Conservation (phyloP, 2,113 vertebrate species). For the Petroica traversi region DNA sequence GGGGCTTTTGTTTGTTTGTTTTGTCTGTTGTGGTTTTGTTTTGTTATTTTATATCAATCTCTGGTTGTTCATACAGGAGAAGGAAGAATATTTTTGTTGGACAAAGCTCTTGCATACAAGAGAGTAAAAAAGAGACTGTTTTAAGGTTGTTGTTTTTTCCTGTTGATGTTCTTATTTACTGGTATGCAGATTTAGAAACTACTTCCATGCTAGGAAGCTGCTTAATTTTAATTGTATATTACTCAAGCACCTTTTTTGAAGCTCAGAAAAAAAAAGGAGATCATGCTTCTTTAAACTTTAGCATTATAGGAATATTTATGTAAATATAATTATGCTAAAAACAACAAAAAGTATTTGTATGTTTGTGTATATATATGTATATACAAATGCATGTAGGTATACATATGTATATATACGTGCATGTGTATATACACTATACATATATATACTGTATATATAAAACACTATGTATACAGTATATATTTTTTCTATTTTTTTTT, state of each 20-base stretch:
- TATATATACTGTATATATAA: slow-evolving; percentile 76
- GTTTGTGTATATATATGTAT: slow-evolving; percentile 81
- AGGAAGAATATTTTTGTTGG: slow-evolving; percentile 71
- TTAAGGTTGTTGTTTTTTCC: slow-evolving; percentile 70
- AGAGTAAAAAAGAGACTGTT: slow-evolving; percentile 73
- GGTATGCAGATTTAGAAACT: slow-evolving; percentile 83
- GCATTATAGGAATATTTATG: slow-evolving; percentile 91
- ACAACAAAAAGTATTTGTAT: slow-evolving; percentile 84
- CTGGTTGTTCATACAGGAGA: slow-evolving; percentile 74
- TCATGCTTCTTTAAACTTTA: slow-evolving; percentile 86
- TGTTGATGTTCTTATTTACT: slow-evolving; percentile 79
- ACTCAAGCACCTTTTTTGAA: slow-evolving; percentile 91
- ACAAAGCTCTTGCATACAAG: slow-evolving; percentile 78
- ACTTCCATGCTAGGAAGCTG: slow-evolving; percentile 80
- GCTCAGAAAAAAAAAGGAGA: slow-evolving; percentile 78
- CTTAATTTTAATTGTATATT: slow-evolving; percentile 87
- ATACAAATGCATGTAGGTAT: slow-evolving; percentile 78
- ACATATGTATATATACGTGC: slow-evolving; percentile 70
- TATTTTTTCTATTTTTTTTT: slow-evolving; percentile 81
- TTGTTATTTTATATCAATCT: slow-evolving; percentile 68
- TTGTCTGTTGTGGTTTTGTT: slow-evolving; percentile 72
- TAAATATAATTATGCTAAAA: slow-evolving; percentile 89
- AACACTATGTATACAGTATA: slow-evolving; percentile 80
- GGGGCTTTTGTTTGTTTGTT: slow-evolving; percentile 69
- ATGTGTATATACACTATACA: slow-evolving; percentile 68